Evolutionary conservation across 2,888 invertebrate species (phyloP).

Genomic region (Oasisia sp.): DNA sequence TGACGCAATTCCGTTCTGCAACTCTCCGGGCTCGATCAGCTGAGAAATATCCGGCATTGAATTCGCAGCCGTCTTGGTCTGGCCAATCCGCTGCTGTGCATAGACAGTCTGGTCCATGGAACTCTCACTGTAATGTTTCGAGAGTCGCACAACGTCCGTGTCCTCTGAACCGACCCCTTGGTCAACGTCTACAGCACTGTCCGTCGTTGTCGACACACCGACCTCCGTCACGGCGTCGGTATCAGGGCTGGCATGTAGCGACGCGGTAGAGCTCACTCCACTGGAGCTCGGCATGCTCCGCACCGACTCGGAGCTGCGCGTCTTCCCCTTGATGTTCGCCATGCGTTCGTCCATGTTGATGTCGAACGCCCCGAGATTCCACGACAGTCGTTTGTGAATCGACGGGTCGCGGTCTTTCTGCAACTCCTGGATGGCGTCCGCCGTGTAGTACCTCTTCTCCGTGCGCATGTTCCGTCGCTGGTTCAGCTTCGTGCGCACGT

Average conservation of each 20-base stretch:
- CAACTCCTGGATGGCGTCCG: slow-evolving; percentile 75
- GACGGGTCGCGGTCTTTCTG: slow-evolving; percentile 58
- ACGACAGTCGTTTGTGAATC: slow-evolving; percentile 74
- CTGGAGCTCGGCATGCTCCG: slow-evolving; percentile 66
- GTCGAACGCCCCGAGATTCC: slow-evolving; percentile 69
- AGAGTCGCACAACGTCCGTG: not conserved
- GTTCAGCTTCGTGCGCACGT: slow-evolving; percentile 56
- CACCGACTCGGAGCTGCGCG: slow-evolving; percentile 64
- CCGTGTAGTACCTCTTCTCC: slow-evolving; percentile 73
- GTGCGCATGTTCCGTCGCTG: slow-evolving; percentile 52
- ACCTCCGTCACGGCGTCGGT: slow-evolving; percentile 37
- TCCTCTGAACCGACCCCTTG: not conserved
- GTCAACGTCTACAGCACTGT: not conserved
- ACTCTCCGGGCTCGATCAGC: slow-evolving; percentile 39
- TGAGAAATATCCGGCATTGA: slow-evolving; percentile 39
- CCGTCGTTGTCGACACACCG: not conserved
- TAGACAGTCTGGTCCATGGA: not conserved
- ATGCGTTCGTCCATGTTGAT: slow-evolving; percentile 40
- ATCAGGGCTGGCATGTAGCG: slow-evolving; percentile 61
- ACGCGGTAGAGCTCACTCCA: slow-evolving; percentile 67
- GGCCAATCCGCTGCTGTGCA: not conserved
- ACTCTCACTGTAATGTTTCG: slow-evolving; percentile 2
- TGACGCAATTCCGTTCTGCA: slow-evolving; percentile 58
- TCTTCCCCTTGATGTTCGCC: slow-evolving; percentile 53
- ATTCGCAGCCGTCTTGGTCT: slow-evolving; percentile 29